phyloP scores from a whole-genome alignment of 2,113 vertebrate species.

The Hydropotes inermis region DNA sequence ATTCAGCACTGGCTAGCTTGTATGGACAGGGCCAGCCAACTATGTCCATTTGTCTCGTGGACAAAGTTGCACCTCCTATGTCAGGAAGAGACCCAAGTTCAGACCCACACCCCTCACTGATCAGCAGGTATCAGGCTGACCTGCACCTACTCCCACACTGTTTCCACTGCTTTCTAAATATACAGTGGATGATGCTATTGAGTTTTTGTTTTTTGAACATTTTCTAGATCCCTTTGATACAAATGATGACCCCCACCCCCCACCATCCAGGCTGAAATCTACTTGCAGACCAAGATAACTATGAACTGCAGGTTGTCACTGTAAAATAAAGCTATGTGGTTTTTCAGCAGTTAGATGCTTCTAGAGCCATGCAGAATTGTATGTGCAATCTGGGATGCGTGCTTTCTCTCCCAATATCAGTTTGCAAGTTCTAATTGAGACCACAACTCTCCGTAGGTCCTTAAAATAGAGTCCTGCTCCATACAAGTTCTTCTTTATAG shows the following conservation, averaged over 20 bases:
- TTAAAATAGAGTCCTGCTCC: slow-evolving; percentile 75
- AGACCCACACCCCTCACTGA: neutral
- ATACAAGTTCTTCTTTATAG: slow-evolving; percentile 77
- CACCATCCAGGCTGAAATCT: slow-evolving; percentile 69
- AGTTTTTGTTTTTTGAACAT: slow-evolving; percentile 9
- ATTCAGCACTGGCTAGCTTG: slow-evolving; percentile 58
- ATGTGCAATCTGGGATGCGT: slow-evolving; percentile 34
- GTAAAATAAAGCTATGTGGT: slow-evolving; percentile 72
- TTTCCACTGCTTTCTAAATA: slow-evolving; percentile 61
- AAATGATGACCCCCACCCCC: slow-evolving; percentile 39
- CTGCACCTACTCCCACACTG: slow-evolving; percentile 39
- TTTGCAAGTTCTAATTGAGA: slow-evolving; percentile 66
- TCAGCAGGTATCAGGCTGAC: slow-evolving; percentile 66
- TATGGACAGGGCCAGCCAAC: slow-evolving; percentile 47
- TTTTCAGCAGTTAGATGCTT: slow-evolving; percentile 65
- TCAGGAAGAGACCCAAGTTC: neutral
- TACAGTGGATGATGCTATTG: slow-evolving; percentile 25
- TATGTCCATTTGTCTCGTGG: slow-evolving; percentile 46
- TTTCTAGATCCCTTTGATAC: slow-evolving; percentile 23
- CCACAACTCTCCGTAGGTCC: slow-evolving; percentile 69
- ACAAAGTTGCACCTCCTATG: neutral
- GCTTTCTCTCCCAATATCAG: slow-evolving; percentile 64
- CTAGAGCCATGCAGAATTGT: slow-evolving; percentile 73
- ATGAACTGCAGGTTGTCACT: slow-evolving; percentile 72
- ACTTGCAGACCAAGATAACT: slow-evolving; percentile 63